Evolutionary conservation across 2,113 vertebrate genomes (phyloP).

Genomic region (Cebus imitator): DNA sequence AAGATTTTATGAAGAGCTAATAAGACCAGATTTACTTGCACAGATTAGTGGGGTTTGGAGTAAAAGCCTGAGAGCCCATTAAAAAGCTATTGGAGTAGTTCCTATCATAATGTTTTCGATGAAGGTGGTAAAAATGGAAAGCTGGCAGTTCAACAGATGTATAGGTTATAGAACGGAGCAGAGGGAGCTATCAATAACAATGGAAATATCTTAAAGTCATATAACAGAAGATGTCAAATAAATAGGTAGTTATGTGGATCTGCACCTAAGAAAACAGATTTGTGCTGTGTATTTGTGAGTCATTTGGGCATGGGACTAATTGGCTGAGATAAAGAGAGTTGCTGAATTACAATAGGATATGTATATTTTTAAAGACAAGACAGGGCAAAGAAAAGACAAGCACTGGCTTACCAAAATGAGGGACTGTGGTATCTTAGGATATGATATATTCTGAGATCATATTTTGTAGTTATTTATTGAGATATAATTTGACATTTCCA

Average conservation of each 20-base stretch:
- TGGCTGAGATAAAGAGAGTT: not conserved
- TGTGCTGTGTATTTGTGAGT: not conserved
- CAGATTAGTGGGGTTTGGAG: not conserved
- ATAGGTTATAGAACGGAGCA: not conserved
- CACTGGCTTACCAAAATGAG: not conserved
- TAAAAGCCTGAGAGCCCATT: not conserved
- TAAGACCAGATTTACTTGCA: not conserved
- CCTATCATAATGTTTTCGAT: not conserved
- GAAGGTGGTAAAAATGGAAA: not conserved
- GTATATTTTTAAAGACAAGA: not conserved
- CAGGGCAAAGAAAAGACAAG: not conserved
- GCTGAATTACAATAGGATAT: not conserved
- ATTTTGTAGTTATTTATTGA: not conserved
- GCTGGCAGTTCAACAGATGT: not conserved
- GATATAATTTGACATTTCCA: not conserved
- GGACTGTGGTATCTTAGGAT: not conserved
- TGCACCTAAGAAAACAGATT: not conserved
- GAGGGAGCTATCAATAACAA: not conserved
- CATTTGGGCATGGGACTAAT: not conserved
- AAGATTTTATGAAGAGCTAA: not conserved
- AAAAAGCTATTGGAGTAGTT: not conserved
- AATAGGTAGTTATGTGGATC: not conserved
- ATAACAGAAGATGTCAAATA: not conserved
- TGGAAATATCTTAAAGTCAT: not conserved
- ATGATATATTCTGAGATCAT: not conserved